Evolutionary conservation across 2,888 invertebrate genomes (phyloP), one percentile per base, ranked within the genome.

Genomic region (Lobophora halterata): DNA sequence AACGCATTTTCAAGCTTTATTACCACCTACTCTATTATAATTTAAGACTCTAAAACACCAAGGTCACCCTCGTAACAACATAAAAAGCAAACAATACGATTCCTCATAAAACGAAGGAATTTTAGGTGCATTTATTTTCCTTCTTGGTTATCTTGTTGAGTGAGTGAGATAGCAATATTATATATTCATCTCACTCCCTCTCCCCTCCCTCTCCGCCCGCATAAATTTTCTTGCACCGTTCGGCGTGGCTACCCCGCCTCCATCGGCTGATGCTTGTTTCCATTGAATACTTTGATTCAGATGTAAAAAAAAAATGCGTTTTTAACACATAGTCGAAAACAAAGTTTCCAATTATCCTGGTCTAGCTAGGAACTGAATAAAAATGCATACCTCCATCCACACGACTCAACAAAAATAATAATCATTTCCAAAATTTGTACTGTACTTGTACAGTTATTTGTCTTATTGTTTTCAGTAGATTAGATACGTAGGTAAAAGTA

Each of bases 191-290:
- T 55, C 62, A 36, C 42, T 79, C 66, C 23, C 58, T 27, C 71
- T 20, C 46, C 40, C 45, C 41, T 49, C 65, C 63, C 54, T 43
- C 53, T 44, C 64, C 61, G 55, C 66, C 71, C 64, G 70, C 67
- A 69, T 74, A 71, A 71, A 75, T 79, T 79, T 74, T 73, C 76
- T 75, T 75, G 71, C 69, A 60, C 47, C 62, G 65, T 54, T 59
- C 63, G 62, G 65, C 64, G 60, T 76, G 74, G 79, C 72, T 70
- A 74, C 82, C 77, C 82, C 81, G 78, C 80, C 83, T 69, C 77
- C 72, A 57, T 77, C 75, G 70, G 77, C 77, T 68, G 51, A 47
- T 44, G 62, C 46, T 26, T 41, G 79, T 81, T 73, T 80, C 81
- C 86, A 83, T 63, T 81, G 60, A 47, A 28, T 6, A n/a, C 7